Evolutionary conservation across 35 echinoderm and acorn worm genomes (phyloP), one percentile per base, ranked within the genome.

Genomic region (Heliocidaris erythrogramma): DNA sequence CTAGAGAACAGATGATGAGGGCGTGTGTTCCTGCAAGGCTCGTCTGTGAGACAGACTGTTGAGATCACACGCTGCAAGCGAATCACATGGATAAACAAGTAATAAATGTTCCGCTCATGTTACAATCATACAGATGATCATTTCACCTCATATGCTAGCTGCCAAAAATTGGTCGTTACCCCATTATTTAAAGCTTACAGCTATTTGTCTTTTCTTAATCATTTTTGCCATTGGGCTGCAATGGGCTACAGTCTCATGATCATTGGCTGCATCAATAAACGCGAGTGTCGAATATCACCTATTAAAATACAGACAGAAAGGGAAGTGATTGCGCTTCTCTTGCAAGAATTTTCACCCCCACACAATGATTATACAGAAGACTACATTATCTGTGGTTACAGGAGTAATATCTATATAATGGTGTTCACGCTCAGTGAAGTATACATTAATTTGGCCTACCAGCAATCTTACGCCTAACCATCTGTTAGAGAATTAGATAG

Each of bases 401-500:
- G 21, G 21, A 69, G 21, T 17, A 69, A 5, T 18, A 69, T 69
- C 16, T 52, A 52, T 56, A 10, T 27, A n/a, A 78, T 24, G 65
- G 21, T 78, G 65, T 24, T 78, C 21, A 24, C n/a, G 65, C n/a
- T 78, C 27, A 78, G 27, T 78, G 65, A 78, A 78, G 65, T 21
- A 78, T 78, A 78, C 65, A 78, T 5, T 78, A 78, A 78, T 78
- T 21, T 78, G 65, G 27, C 65, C 65, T n/a, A 78, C 65, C n/a
- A n/a, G 65, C 65, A 78, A 78, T 78, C 65, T 78, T 78, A 78
- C 65, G n/a, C 65, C 65, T 78, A 5, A 78, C 65, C 65, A 78
- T 78, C 65, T 78, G 65, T 78, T 78, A 18, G 65, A 78, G 27
- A 78, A 78, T 78, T 21, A 78, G 18, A 78, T n/a, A 27, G 65